Evolutionary conservation across 2,797 vertebrate species (phyloP), one percentile per base, ranked within the genome.

Genomic region (Apodemus agrarius): DNA sequence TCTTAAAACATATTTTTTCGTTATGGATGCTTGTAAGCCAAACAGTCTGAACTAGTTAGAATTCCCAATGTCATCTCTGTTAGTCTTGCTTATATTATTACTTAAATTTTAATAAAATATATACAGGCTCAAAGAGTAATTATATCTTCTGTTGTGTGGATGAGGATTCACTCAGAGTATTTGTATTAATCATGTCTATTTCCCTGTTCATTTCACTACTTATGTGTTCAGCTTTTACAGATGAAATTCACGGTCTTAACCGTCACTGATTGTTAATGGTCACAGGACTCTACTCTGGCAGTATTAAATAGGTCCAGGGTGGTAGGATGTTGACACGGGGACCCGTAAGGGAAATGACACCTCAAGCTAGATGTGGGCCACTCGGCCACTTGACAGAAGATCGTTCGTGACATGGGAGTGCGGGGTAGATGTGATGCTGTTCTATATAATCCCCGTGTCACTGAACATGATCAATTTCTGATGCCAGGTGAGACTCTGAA

Each of bases 81-180:
- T 93, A 94, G 75, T 88, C 74, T 90, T 92, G 76, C 61, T 75
- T 79, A 74, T 86, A 59, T 67, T 78, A 78, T 84, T 91, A 69
- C 84, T 93, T 79, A 92, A 67, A 69, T 92, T 95, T 92, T 96
- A 46, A 82, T 95, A 79, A 96, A 97, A 82, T 85, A 89, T 89
- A 22, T 89, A 10, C 87, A 87, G 3, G 10, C 59, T 97, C 26
- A 95, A 83, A 72, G 61, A 84, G 65, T 95, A 86, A 61, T 74
- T 96, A 29, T 89, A 78, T 59, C 4, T 72, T 83, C 81, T 89
- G 11, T 95, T 90, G 63, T 0, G 76, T 34, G 84, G 43, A 74
- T 87, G 84, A 87, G 16, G 89, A 86, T 76, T 89, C 9, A 92
- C 24, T 92, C 21, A 86, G 81, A 93, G 63, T 87, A 69, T 88